Evolutionary conservation across 2,888 invertebrate species (phyloP), one percentile per base, ranked within the genome.

Genomic region (Melanargia galathea): DNA sequence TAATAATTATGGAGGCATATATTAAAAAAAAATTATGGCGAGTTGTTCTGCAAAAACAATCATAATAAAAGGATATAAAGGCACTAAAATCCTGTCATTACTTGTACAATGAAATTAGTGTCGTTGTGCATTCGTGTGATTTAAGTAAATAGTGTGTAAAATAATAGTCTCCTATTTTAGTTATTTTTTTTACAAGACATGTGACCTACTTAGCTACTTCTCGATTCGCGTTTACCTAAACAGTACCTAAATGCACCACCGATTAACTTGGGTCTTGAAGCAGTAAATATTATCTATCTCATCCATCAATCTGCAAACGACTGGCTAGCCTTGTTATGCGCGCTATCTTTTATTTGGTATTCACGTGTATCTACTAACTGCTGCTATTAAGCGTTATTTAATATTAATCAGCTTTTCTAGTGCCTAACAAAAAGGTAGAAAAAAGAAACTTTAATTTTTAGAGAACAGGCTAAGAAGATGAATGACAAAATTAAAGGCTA

Each of bases 241-340:
- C 52, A 33, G 52, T 52, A n/a, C n/a, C n/a, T n/a, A 49, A 26
- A 52, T 52, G 52, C 35, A 52, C 20, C 52, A 35, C 24, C 26
- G 55, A 55, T 55, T 55, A 55, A 24, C 40, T 55, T 13, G 20
- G 8, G 13, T 35, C 35, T 33, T 55, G 55, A 26, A 55, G 55
- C 56, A 64, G 49, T 66, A 59, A 64, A 64, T 64, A 56, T 62
- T 40, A 43, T 48, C 55, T 64, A 66, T 66, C 66, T 64, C 24
- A n/a, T 20, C 43, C 51, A 62, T 62, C 61, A 52, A 66, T 63
- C 63, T 64, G 51, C 59, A 55, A 48, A 59, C 38, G 63, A 59
- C 55, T 56, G 56, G 58, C 43, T 59, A 38, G 59, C 64, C 64
- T 66, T 63, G 57, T 18, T 35, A 24, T 38, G 55, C 59, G 55